Conservation (phyloP, 2,113 vertebrate species). For the Arenaria interpres region DNA sequence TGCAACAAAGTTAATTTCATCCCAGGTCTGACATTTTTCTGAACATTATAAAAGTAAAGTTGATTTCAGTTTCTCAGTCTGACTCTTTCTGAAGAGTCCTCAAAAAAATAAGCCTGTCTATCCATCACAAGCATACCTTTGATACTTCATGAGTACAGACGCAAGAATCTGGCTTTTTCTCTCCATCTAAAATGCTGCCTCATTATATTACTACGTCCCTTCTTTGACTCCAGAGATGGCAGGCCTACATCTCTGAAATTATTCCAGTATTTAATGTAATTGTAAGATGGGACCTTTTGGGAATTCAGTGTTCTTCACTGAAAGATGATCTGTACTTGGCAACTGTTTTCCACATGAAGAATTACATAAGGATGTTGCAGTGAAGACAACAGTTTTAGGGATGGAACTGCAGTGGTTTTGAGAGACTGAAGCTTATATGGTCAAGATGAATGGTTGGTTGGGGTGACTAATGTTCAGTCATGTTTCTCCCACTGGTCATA, state of each 20-base stretch:
- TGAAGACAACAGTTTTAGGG: background rate
- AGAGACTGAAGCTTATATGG: background rate
- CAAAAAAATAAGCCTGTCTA: background rate
- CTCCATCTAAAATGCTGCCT: background rate
- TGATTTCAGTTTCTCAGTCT: background rate
- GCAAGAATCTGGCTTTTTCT: background rate
- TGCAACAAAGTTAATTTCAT: background rate
- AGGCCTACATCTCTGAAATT: background rate
- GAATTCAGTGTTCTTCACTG: background rate
- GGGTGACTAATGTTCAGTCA: background rate
- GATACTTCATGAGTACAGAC: background rate
- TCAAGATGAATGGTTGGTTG: background rate
- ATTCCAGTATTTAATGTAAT: background rate
- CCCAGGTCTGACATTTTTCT: background rate
- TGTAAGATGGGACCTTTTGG: background rate
- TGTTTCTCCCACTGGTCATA: background rate
- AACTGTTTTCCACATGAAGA: conserved; percentile 23
- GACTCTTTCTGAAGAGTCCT: background rate
- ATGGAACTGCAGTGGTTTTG: background rate
- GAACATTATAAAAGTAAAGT: background rate
- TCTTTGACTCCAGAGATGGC: background rate
- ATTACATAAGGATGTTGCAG: background rate
- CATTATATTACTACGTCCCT: background rate
- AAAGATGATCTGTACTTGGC: background rate
- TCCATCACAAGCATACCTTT: background rate